Base-by-base conservation (phyloP, 2,888 invertebrate genomes). In the Teleiodes luculella region DNA sequence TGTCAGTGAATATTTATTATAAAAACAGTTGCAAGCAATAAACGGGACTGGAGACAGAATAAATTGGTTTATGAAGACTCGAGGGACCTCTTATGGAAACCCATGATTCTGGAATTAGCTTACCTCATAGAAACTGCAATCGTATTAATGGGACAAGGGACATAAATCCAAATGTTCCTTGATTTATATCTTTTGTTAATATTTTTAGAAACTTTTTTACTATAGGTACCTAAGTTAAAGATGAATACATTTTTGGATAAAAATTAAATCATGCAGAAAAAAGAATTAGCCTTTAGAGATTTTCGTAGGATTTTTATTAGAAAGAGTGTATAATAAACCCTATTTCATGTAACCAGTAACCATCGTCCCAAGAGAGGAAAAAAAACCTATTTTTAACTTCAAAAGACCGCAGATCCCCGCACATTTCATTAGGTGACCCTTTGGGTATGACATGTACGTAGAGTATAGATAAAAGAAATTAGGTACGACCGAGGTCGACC, bases 1-100 rank as follows among this genome's bases (percentile, higher is more conserved):
- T 86, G 85, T 84, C 82, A 78, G 79, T 85, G 84, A 86, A 83
- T 87, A 85, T 86, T 86, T 87, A 84, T 82, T 86, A 83, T 89
- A 89, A 87, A 87, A 86, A 86, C 82, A 68, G 71, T 76, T 68
- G 75, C 82, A 83, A 86, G 86, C 80, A 87, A 83, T 86, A 86
- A 86, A 83, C 79, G 6, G n/a, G n/a, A n/a, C n/a, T n/a, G 80
- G 85, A 83, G 83, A 83, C 83, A 76, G 78, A n/a, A n/a, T n/a
- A 80, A 87, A 88, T 88, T 72, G 85, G 86, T 81, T 88, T 87
- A 88, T 88, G 82, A 81, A 74, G 77, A 68, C 87, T 70, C 81
- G 8, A 28, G 86, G 83, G 87, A 80, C 59, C 72, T 72, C 78
- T 71, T 68, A 65, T 41, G 67, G 64, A 37, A 53, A 36, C 47